phyloP scores from a whole-genome alignment of 1,140 invertebrate genomes.

The Penaeus indicus region DNA sequence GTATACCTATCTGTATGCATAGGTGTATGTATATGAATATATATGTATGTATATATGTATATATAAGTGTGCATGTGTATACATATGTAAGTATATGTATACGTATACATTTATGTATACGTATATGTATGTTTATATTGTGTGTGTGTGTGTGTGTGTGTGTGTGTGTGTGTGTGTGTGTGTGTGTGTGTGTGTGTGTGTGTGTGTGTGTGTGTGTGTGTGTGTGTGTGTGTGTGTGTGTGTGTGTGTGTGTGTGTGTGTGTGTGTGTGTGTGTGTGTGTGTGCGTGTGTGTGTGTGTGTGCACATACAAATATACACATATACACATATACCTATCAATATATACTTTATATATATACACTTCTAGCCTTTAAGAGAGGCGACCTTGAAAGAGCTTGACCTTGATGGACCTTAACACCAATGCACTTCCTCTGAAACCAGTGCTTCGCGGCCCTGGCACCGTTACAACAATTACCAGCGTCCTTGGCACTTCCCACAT shows the following conservation, averaged over 20 bases:
- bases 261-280: too few relatives aligned
- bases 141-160: neutral
- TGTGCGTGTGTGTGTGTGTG: too few relatives aligned
- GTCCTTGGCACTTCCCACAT: too few relatives aligned
- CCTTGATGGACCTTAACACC: too few relatives aligned
- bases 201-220: neutral
- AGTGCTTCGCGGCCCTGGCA: too few relatives aligned
- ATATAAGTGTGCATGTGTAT: conserved; percentile 29
- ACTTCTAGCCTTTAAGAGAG: neutral
- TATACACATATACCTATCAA: too few relatives aligned
- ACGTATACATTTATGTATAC: conserved; percentile 13
- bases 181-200: neutral
- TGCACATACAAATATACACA: too few relatives aligned
- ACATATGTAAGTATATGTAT: conserved; percentile 23
- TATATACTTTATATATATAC: neutral
- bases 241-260: too few relatives aligned
- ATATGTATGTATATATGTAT: conserved; percentile 26
- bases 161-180: neutral
- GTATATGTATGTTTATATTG: neutral
- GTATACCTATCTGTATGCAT: conserved; percentile 18
- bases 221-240: too few relatives aligned
- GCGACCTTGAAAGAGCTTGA: too few relatives aligned
- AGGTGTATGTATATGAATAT: conserved; percentile 1
- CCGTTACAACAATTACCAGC: too few relatives aligned
- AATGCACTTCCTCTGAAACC: too few relatives aligned